phyloP scores from a whole-genome alignment of 2,113 vertebrate genomes.

The Ammodytes marinus region DNA sequence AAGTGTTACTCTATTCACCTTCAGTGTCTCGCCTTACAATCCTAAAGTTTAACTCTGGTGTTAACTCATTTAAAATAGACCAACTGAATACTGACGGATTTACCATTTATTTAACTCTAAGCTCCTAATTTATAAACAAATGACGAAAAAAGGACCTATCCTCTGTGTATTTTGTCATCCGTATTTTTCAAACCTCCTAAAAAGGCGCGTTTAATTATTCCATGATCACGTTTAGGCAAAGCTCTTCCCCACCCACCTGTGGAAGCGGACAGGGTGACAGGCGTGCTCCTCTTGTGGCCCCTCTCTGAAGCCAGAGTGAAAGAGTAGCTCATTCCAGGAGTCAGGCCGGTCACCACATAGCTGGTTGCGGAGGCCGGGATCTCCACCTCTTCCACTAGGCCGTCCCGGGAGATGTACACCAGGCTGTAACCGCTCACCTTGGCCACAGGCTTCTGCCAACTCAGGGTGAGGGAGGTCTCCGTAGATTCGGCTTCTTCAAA shows the following conservation, averaged over 20 bases:
- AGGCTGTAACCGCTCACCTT: conserved; percentile 92
- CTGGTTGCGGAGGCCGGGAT: conserved; percentile 84
- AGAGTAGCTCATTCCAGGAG: conserved; percentile 86
- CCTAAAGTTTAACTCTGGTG: neutral
- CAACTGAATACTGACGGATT: neutral
- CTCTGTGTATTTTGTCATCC: neutral
- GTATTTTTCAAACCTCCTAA: neutral
- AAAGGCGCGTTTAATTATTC: neutral
- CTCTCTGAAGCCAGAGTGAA: conserved; percentile 88
- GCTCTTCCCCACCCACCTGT: conserved; percentile 86
- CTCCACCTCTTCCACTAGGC: conserved; percentile 79
- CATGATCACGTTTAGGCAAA: neutral
- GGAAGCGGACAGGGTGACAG: conserved; percentile 78
- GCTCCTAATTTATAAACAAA: neutral
- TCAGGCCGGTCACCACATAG: conserved; percentile 82
- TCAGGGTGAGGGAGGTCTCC: conserved; percentile 86
- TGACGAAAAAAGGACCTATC: neutral
- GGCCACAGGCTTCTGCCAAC: conserved; percentile 89
- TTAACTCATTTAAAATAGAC: neutral
- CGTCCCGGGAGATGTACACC: conserved; percentile 67
- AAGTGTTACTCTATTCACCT: too few species aligned
- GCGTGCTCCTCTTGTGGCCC: conserved; percentile 89
- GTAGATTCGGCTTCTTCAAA: conserved; percentile 83
- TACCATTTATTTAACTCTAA: neutral
- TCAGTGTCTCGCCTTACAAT: neutral